Evolutionary conservation across 2,113 vertebrate genomes (phyloP), one percentile per base, ranked within the genome.

Genomic region (Bubo bubo): DNA sequence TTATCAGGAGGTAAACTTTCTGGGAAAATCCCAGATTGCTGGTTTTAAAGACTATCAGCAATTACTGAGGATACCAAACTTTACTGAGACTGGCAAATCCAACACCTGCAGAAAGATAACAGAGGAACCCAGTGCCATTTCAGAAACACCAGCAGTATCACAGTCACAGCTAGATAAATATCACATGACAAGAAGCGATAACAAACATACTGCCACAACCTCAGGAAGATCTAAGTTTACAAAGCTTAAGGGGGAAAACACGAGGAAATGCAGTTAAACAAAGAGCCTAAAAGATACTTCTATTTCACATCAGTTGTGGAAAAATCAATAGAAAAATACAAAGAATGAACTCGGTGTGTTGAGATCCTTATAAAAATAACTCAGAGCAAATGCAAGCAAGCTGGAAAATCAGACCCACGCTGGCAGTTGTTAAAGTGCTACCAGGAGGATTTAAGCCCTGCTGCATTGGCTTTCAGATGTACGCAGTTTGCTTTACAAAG

Each of bases 131-230:
- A 87, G 96, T 75, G 88, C 90, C 35, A 60, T 97, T 97, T 95
- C 94, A 96, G 88, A 97, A 98, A 96, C 93, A 95, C 70, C 77
- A 96, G 73, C 63, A 93, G 86, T 93, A 96, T 96, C 93, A 93
- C 93, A 97, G 70, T 70, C 91, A 81, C 96, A 98, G 95, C 93
- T 98, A 98, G 97, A 98, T 96, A 98, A 98, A 98, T 97, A 98
- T 73, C 97, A 97, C 59, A 17, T 97, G 97, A 95, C 68, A 21
- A 91, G 63, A 74, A 98, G 89, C 1, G 88, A 97, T 90, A 98
- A 96, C 94, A 97, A 98, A 97, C 95, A 97, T 85, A 95, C 87
- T 95, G 79, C 89, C 56, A 37, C 64, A 88, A 86, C 71, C 79
- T 96, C 86, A 76, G 59, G 84, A 93, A 97, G 91, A 97, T 80